These are phyloP conservation scores for Drosophila mojavensis DNA, from an alignment of 1,140 invertebrate species.

Conservation along the genomic window DNA sequence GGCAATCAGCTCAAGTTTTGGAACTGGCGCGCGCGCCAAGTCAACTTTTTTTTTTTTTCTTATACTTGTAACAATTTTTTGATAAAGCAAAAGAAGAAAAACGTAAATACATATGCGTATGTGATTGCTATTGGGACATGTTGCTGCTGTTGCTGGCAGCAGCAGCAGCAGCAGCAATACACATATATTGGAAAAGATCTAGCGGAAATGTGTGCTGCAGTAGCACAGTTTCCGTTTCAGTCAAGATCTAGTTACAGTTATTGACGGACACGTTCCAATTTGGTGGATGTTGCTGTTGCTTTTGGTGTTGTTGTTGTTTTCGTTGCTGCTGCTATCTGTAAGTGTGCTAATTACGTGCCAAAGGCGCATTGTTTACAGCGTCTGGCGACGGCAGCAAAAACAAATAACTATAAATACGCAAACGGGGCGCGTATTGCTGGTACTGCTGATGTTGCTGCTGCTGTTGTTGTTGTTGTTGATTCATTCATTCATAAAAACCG, in stretches of 20 bases:
- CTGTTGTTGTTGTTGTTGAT: constrained; percentile 50
- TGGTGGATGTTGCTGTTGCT: constrained; percentile 7
- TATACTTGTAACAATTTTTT: constrained; percentile 50
- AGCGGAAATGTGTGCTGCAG: constrained; percentile 54
- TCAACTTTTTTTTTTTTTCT: constrained; percentile 50
- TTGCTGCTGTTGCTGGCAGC: not conserved
- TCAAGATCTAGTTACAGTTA: constrained; percentile 78
- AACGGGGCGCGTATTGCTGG: constrained; percentile 44
- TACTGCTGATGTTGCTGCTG: constrained; percentile 45
- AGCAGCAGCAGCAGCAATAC: not conserved
- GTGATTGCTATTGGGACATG: constrained; percentile 22
- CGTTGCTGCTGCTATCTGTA: constrained; percentile 43
- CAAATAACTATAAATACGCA: constrained; percentile 77
- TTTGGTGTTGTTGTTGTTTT: constrained; percentile 16
- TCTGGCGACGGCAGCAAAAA: constrained; percentile 54
- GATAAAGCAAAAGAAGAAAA: constrained; percentile 16
- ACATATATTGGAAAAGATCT: not conserved
- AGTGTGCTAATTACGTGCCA: constrained; percentile 81
- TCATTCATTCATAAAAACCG: constrained; percentile 76
- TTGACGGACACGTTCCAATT: constrained; percentile 79
- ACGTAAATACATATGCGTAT: constrained; percentile 14
- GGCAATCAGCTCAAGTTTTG: constrained; percentile 52
- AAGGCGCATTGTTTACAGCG: constrained; percentile 76
- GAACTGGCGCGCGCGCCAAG: constrained; percentile 69
- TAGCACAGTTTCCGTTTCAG: constrained; percentile 54